These are phyloP conservation scores for Mobula hypostoma DNA, from an alignment of 2,113 vertebrate species.

Conservation along the genomic window DNA sequence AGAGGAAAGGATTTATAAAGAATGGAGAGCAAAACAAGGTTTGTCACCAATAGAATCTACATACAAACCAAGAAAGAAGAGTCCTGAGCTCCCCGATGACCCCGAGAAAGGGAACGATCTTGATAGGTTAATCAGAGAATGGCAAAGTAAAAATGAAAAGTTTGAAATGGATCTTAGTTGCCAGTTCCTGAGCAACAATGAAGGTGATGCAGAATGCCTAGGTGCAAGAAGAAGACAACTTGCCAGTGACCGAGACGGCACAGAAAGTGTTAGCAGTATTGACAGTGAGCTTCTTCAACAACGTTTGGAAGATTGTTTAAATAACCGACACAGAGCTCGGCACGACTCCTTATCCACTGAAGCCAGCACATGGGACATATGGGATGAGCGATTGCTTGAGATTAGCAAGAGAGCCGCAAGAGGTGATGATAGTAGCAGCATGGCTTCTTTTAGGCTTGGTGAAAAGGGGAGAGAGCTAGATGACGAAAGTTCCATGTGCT, in stretches of 20 bases:
- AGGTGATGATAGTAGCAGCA: conserved; percentile 40
- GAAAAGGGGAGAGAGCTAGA: conserved; percentile 56
- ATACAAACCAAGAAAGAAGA: conserved; percentile 26
- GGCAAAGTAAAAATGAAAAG: conserved; percentile 81
- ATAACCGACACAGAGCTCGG: conserved; percentile 44
- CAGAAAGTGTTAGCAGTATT: conserved; percentile 71
- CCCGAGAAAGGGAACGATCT: conserved; percentile 57
- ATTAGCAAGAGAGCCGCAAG: conserved; percentile 73
- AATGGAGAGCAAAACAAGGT: conserved; percentile 48
- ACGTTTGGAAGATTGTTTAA: conserved; percentile 48
- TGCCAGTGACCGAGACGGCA: conserved; percentile 50
- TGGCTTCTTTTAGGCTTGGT: conserved; percentile 41
- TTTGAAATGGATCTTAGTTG: conserved; percentile 65
- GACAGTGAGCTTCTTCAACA: conserved; percentile 66
- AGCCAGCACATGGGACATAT: conserved; percentile 70
- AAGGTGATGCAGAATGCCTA: conserved; percentile 41
- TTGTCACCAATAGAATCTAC: conserved; percentile 44
- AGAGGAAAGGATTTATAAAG: conserved; percentile 49
- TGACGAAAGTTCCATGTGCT: conserved; percentile 65
- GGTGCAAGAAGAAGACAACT: conserved; percentile 39
- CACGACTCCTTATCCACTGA: conserved; percentile 62
- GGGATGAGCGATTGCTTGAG: conserved; percentile 77
- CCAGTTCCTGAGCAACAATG: conserved; percentile 57
- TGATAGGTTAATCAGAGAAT: conserved; percentile 66
- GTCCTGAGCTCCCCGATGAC: conserved; percentile 40